Evolutionary conservation across 2,888 invertebrate species (phyloP), one percentile per base, ranked within the genome.

Genomic region (Branchinecta sandiegonensis): DNA sequence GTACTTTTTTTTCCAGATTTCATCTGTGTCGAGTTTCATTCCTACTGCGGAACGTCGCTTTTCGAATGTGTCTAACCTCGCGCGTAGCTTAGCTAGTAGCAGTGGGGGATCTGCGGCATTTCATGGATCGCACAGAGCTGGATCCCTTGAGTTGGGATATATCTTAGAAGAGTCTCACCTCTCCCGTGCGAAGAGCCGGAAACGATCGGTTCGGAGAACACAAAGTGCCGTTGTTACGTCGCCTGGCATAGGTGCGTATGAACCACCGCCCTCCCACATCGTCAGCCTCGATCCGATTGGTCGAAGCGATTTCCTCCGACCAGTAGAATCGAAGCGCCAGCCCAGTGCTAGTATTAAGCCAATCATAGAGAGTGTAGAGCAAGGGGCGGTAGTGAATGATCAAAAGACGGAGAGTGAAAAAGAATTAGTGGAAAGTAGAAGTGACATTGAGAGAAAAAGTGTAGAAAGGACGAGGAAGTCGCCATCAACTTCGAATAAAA

Each of bases 141-240:
- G 83, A 56, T 84, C 83, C 1, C 75, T 84, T 37, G 85, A 85
- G 73, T 76, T 84, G 68, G 80, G 80, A 46, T 72, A 71, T 66
- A 37, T 48, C 14, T 67, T 65, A 47, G n/a, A 66, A 13, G 47
- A 23, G 12, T 68, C 48, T 47, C 12, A 23, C 56, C 47, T 14
- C 56, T 46, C 48, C 46, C 50, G 17, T 14, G 48, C 14, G 17
- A 69, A 48, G 66, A 65, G 12, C 65, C 67, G 68, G 69, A 14
- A 69, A 69, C 23, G 47, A 66, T 23, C 50, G 67, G 5, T 70
- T 65, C 46, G 67, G 69, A 14, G 73, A 73, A 23, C 72, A 71
- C 37, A 70, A 72, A 65, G 56, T 56, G 56, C 56, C 17, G 56
- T 56, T 14, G 56, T 56, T 8, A 56, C 56, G 8, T 56, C 56